These are phyloP conservation scores for Marmota flaviventris DNA, from an alignment of 2,113 vertebrate genomes.

Conservation along the genomic window DNA sequence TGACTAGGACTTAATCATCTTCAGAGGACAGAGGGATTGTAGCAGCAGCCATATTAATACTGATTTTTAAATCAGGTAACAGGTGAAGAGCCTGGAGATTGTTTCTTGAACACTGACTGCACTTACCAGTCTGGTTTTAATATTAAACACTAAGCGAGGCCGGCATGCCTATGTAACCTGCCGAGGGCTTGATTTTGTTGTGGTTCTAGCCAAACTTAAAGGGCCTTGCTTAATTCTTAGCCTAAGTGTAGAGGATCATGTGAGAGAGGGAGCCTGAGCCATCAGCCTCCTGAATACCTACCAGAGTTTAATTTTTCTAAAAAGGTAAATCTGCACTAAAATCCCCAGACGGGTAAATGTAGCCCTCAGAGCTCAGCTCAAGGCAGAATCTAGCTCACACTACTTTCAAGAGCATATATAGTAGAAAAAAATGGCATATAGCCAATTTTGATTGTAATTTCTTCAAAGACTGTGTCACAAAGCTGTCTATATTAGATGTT, in stretches of 20 bases:
- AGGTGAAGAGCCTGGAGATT: background rate
- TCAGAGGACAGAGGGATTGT: background rate
- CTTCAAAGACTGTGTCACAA: constrained; percentile 25
- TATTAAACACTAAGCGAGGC: background rate
- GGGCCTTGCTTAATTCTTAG: constrained; percentile 40
- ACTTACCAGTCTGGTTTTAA: background rate
- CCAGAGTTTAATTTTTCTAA: constrained; percentile 32
- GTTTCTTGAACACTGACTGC: background rate
- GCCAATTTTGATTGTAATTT: background rate
- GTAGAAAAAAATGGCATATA: background rate
- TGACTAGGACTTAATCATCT: background rate
- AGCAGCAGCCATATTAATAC: background rate
- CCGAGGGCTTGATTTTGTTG: background rate
- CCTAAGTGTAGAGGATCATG: background rate
- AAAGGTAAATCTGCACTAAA: constrained; percentile 65
- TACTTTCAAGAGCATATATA: constrained; percentile 20
- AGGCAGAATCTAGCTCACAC: constrained; percentile 60
- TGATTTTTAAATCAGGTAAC: constrained; percentile 11
- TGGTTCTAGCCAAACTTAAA: constrained; percentile 11
- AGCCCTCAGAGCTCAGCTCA: constrained; percentile 19
- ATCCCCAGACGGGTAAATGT: background rate
- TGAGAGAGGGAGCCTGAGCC: background rate
- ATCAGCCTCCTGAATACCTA: constrained; percentile 28
- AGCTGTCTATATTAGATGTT: constrained; percentile 74
- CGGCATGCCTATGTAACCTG: background rate